Evolutionary conservation across 2,113 vertebrate genomes (phyloP), one percentile per base, ranked within the genome.

Genomic region (Condylura cristata): DNA sequence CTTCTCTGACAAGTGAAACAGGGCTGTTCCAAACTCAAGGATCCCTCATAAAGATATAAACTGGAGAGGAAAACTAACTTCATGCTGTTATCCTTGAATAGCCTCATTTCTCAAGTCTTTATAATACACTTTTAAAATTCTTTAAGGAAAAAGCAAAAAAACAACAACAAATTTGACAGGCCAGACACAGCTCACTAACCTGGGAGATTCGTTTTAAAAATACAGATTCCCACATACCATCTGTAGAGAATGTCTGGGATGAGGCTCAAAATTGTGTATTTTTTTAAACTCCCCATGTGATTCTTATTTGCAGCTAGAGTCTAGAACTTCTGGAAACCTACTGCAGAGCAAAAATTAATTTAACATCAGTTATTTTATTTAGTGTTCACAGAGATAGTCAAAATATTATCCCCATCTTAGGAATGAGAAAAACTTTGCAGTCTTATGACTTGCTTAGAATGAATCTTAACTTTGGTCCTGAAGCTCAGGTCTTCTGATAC

Each of bases 161-260:
- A 80, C 95, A 94, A 63, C 72, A 92, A 81, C 34, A 72, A 80
- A 58, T 32, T 93, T 83, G 56, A 81, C 63, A 93, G 53, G 24
- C 26, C 46, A 91, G 90, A 78, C 18, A 76, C 16, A 93, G 28
- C 37, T 92, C 71, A 90, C 71, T 90, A 94, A 93, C 46, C 74
- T 82, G 82, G 56, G 80, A 93, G 94, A 93, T 90, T 94, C 84
- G 51, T 93, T 92, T 97, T 90, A 85, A 86, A 96, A 70, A 92
- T 74, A 84, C n/a, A 86, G 61, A 88, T 90, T 60, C 41, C 87
- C 94, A 90, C 91, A 89, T 91, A 92, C 83, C 79, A 95, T 90
- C 0, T 5, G 41, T 93, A 89, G 28, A 75, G 81, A 95, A 95
- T 56, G 39, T 87, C 30, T 26, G 16, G 46, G 58, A 44, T 93